Conservation (phyloP, 2,797 vertebrate species). For the Onychomys arenicola region DNA sequence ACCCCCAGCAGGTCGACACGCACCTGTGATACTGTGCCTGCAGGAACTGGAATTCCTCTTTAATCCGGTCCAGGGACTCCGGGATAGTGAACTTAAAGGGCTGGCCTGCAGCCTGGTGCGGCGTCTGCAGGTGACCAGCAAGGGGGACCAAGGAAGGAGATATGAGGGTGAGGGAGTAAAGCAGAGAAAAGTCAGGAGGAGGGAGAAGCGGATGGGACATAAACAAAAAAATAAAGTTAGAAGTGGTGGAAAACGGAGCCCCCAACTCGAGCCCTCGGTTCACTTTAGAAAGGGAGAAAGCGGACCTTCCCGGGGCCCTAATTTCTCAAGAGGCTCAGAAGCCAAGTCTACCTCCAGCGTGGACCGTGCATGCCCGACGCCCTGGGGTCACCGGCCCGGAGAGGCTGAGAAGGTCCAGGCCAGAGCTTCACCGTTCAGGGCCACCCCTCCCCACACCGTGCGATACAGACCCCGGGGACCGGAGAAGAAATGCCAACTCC, state of each 20-base stretch:
- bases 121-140: slow-evolving; percentile 87
- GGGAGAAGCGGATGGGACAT: slow-evolving; percentile 17
- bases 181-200: slow-evolving; percentile 31
- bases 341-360: background rate
- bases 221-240: slow-evolving; percentile 71
- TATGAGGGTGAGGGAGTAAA: background rate
- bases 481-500: slow-evolving; percentile 68
- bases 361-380: background rate
- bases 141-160: background rate
- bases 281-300: background rate
- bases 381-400: background rate
- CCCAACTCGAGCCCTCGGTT: slow-evolving; percentile 54
- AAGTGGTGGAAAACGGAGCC: slow-evolving; percentile 34
- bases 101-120: slow-evolving; percentile 96
- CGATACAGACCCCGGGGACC: slow-evolving; percentile 23
- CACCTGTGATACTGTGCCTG: slow-evolving; percentile 98
- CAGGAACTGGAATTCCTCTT: slow-evolving; percentile 97
- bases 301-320: background rate
- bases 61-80: slow-evolving; percentile 96
- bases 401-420: background rate
- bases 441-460: background rate
- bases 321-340: background rate
- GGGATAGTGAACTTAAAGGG: slow-evolving; percentile 98
- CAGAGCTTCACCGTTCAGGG: background rate
- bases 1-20: slow-evolving; percentile 54